These are phyloP conservation scores for Phrynocephalus guinanensis DNA, from an alignment of 2,797 vertebrate genomes.

Conservation along the genomic window DNA sequence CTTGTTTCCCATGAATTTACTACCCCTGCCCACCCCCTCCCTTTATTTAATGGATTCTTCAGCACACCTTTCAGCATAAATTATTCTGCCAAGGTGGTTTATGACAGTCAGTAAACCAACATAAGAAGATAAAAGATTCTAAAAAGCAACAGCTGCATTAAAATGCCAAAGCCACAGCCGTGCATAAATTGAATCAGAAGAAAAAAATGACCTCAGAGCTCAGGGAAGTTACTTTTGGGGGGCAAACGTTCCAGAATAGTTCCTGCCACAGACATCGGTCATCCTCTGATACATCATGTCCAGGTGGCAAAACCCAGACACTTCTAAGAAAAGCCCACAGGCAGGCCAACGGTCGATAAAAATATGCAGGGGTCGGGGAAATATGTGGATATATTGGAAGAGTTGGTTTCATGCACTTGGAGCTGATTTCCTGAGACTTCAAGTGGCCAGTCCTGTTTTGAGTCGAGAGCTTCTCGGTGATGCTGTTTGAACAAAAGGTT, in stretches of 20 bases:
- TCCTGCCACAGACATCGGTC: no score
- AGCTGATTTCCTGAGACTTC: slow-evolving; percentile 43
- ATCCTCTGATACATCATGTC: no score
- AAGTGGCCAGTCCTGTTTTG: not conserved
- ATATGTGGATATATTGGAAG: not conserved
- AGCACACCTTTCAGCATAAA: not conserved
- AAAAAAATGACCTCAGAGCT: not conserved
- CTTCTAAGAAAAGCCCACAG: not conserved
- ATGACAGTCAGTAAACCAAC: not conserved
- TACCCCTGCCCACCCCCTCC: not conserved
- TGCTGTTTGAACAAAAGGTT: not conserved
- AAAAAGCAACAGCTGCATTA: not conserved
- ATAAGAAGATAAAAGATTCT: no score
- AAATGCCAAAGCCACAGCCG: not conserved
- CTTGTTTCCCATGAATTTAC: not conserved
- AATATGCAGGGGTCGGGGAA: not conserved
- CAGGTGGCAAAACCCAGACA: not conserved
- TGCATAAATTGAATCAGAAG: no score
- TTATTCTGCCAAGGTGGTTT: no score
- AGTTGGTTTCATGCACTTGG: not conserved
- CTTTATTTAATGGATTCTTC: not conserved
- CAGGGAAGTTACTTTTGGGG: no score
- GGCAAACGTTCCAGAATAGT: no score
- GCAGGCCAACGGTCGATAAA: not conserved
- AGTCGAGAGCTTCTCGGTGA: not conserved